phyloP scores from a whole-genome alignment of 2,113 vertebrate species.

The Eurystomus gularis region DNA sequence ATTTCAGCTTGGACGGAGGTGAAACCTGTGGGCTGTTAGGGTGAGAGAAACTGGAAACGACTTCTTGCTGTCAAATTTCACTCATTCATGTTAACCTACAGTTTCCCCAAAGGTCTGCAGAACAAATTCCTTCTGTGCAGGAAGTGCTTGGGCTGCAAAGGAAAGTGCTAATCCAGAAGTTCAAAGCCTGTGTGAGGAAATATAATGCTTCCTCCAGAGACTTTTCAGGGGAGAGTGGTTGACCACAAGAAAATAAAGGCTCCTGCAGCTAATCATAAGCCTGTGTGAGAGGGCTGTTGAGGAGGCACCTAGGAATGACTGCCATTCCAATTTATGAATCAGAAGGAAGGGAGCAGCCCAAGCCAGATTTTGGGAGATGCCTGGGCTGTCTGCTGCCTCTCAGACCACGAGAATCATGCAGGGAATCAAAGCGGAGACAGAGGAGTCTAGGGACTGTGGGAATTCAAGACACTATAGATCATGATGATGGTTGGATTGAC shows the following conservation, averaged over 20 bases:
- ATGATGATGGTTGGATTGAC: background rate
- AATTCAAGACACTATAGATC: background rate
- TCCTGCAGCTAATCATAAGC: background rate
- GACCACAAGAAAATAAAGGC: constrained; percentile 49
- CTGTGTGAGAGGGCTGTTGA: background rate
- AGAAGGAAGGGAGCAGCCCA: background rate
- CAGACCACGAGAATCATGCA: background rate
- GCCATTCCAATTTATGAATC: background rate
- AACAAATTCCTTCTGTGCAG: background rate
- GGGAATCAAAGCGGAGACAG: background rate
- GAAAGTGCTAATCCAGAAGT: constrained; percentile 1
- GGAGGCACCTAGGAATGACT: background rate
- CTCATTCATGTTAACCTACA: background rate
- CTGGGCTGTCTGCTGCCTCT: background rate
- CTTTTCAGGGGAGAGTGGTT: constrained; percentile 8
- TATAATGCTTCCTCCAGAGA: constrained; percentile 36
- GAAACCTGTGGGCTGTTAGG: background rate
- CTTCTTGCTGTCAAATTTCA: background rate
- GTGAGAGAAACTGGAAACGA: background rate
- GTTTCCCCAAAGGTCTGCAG: background rate
- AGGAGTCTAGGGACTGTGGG: background rate
- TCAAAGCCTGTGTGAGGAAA: constrained; percentile 44
- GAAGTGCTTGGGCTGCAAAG: background rate
- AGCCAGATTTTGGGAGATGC: background rate
- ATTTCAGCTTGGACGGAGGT: background rate